Percentiles rank a stretch among this genome's conserved stretches.
phyloP scores from a whole-genome alignment of 2,797 vertebrate species.

The Diplodus sargus region DNA sequence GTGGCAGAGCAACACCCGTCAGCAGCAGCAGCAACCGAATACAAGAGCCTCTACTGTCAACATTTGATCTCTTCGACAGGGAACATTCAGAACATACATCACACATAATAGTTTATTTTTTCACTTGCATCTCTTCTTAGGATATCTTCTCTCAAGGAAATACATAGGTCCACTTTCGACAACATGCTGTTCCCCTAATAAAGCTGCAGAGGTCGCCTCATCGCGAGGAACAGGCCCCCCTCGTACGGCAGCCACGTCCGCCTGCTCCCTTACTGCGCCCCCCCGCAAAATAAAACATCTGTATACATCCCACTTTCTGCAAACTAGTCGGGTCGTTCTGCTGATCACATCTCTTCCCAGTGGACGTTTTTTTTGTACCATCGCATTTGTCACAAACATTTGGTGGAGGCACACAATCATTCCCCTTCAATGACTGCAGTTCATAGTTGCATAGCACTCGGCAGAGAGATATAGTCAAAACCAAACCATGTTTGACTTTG shows the following conservation, averaged over 20 bases:
- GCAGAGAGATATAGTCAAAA: constrained; percentile 31
- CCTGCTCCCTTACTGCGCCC: constrained; percentile 41
- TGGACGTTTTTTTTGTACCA: constrained; percentile 66
- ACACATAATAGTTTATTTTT: constrained; percentile 51
- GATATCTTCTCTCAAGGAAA: constrained; percentile 54
- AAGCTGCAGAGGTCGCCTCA: constrained; percentile 56
- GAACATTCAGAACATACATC: constrained; percentile 58
- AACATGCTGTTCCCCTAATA: constrained; percentile 60
- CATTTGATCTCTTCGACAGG: constrained; percentile 49
- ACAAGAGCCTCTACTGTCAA: constrained; percentile 61
- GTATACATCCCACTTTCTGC: constrained; percentile 41
- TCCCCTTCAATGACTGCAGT: constrained; percentile 59
- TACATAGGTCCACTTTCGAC: constrained; percentile 76
- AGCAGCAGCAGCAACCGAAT: constrained; percentile 75
- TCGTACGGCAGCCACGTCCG: constrained; percentile 18
- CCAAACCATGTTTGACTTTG: constrained; percentile 33
- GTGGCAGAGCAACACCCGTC: constrained; percentile 56
- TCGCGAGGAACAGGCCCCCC: constrained; percentile 36
- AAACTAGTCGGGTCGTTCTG: constrained; percentile 29
- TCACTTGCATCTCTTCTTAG: constrained; percentile 60
- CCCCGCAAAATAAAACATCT: constrained; percentile 45
- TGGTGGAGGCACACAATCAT: constrained; percentile 60
- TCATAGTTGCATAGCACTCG: constrained; percentile 76
- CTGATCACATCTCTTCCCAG: constrained; percentile 43
- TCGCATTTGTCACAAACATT: constrained; percentile 60